phyloP scores from a whole-genome alignment of 2,113 vertebrate genomes.

The Ondatra zibethicus region DNA sequence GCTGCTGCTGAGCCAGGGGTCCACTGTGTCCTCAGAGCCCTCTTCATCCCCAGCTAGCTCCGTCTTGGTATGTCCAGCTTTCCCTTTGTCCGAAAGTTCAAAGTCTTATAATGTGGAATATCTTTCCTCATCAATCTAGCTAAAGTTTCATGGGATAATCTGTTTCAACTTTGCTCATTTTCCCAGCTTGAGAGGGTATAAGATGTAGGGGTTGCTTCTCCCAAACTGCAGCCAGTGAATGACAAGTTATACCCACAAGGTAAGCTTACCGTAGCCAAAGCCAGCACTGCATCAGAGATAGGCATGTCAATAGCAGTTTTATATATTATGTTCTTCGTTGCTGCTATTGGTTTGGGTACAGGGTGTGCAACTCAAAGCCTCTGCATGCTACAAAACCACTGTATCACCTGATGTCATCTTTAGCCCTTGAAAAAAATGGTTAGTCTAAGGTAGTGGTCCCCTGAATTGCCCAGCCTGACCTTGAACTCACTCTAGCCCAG shows the following conservation, averaged over 20 bases:
- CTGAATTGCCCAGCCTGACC: neutral
- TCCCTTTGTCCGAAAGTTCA: neutral
- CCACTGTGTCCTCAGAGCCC: neutral
- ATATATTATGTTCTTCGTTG: neutral
- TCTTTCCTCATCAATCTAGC: neutral
- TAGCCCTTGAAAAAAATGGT: neutral
- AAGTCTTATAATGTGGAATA: neutral
- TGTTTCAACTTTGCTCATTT: neutral
- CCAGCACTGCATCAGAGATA: neutral
- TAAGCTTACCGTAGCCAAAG: neutral
- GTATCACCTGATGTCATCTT: neutral
- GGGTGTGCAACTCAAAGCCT: neutral
- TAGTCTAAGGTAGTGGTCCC: neutral
- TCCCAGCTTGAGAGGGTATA: neutral
- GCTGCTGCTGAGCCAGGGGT: neutral
- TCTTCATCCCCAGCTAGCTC: neutral
- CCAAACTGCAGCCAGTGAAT: neutral
- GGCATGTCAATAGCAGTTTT: neutral
- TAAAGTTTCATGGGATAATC: neutral
- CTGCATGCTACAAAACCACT: neutral
- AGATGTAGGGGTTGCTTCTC: neutral
- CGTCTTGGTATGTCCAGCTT: neutral
- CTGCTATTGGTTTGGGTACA: neutral
- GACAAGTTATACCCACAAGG: too few relatives aligned
- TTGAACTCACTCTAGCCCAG: neutral